Percentiles rank a stretch among this genome's conserved stretches.
phyloP scores from a whole-genome alignment of 2,888 invertebrate species.

The Microdon myrmicae region DNA sequence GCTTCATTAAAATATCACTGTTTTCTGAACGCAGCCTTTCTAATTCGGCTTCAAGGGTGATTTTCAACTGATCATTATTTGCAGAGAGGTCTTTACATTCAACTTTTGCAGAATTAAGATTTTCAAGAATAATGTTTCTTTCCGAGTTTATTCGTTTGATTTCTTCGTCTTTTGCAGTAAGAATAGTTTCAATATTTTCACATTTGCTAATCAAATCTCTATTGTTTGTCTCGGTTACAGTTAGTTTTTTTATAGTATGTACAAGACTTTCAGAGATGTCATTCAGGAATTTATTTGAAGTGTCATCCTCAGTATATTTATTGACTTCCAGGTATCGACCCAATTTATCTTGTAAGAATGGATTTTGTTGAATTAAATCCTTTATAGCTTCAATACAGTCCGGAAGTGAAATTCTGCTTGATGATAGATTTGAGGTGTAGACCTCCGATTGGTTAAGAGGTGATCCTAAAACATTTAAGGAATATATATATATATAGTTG shows the following conservation, averaged over 20 bases:
- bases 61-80: slow-evolving; percentile 6
- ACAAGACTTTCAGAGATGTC: slow-evolving; percentile 23
- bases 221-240: neutral
- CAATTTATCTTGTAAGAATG: slow-evolving; percentile 8
- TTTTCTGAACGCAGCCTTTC: too few species aligned
- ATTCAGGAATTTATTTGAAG: neutral
- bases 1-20: slow-evolving; percentile 51
- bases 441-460: too few species aligned
- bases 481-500: too few species aligned
- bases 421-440: too few species aligned
- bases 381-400: too few species aligned
- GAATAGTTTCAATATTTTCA: neutral
- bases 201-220: neutral
- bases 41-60: neutral
- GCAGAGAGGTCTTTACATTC: neutral
- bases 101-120: slow-evolving; percentile 3
- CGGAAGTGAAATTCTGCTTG: too few species aligned
- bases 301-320: slow-evolving; percentile 20
- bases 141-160: slow-evolving; percentile 33
- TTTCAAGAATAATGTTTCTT: slow-evolving; percentile 31
- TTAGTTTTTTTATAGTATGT: slow-evolving; percentile 16
- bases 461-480: too few species aligned
- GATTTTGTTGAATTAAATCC: slow-evolving; percentile 2
- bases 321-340: slow-evolving; percentile 10
- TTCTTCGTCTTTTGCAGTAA: slow-evolving; percentile 28